Percentiles rank a stretch among this genome's conserved stretches.
Evolutionary conservation across 2,113 vertebrate genomes (phyloP).

Genomic region (Gorsachius goisagi): DNA sequence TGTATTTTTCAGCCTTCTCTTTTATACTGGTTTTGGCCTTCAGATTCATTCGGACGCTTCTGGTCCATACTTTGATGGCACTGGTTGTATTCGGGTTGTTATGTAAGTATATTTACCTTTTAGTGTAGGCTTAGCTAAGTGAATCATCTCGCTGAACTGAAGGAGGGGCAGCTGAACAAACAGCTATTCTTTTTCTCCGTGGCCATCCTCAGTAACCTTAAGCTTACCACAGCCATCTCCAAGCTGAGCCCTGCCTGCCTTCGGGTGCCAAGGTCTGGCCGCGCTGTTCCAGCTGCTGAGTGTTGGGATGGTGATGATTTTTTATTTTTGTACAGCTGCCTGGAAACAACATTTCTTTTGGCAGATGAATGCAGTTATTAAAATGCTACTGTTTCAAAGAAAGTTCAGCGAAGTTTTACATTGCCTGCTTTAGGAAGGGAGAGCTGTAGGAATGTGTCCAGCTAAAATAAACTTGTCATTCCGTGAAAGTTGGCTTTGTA

Average conservation of each 20-base stretch:
- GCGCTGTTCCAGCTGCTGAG: neutral
- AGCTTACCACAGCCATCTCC: neutral
- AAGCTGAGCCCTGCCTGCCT: neutral
- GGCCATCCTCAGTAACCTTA: neutral
- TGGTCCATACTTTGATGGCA: constrained; percentile 75
- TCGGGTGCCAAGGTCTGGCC: neutral
- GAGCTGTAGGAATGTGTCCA: neutral
- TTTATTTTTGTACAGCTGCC: neutral
- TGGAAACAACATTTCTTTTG: neutral
- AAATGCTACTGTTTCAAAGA: neutral
- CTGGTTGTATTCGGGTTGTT: constrained; percentile 73
- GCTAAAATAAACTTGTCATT: neutral
- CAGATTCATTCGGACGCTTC: constrained; percentile 67
- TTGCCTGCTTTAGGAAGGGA: neutral
- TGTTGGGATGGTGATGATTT: neutral
- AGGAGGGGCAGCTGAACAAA: neutral
- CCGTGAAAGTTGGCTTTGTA: neutral
- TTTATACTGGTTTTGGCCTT: constrained; percentile 70
- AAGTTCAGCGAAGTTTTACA: neutral
- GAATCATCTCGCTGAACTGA: neutral
- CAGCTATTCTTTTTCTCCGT: neutral
- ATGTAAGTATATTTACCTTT: constrained; percentile 72
- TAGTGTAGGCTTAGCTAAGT: neutral
- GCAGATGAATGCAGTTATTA: neutral
- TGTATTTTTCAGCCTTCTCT: constrained; percentile 72